These are phyloP conservation scores for Jaculus jaculus DNA, from an alignment of 2,113 vertebrate genomes.

Conservation along the genomic window DNA sequence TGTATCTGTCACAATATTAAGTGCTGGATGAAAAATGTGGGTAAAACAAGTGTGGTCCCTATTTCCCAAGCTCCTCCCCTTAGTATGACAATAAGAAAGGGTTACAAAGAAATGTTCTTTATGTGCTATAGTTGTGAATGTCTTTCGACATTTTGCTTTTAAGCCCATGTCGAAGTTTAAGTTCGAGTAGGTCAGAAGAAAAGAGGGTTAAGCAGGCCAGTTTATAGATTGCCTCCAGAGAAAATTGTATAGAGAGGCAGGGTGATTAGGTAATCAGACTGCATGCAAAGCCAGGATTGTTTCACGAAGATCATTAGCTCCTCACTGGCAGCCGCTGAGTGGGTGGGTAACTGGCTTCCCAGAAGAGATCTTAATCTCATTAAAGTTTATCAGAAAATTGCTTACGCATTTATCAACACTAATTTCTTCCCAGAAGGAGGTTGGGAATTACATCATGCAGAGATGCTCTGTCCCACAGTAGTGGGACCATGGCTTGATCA, in stretches of 20 bases:
- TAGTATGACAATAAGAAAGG: conserved; percentile 31
- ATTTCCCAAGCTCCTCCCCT: background rate
- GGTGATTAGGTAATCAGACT: conserved; percentile 63
- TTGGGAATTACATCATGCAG: conserved; percentile 71
- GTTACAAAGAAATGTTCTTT: background rate
- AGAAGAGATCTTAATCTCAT: conserved; percentile 79
- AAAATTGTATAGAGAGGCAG: conserved; percentile 35
- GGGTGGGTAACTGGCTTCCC: conserved; percentile 78
- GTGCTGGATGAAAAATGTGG: conserved; percentile 6
- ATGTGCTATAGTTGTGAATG: background rate
- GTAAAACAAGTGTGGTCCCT: background rate
- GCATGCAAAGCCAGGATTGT: conserved; percentile 46
- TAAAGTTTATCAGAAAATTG: conserved; percentile 80
- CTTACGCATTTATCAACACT: conserved; percentile 76
- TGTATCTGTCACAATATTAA: background rate
- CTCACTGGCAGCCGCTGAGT: conserved; percentile 69
- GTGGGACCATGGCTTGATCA: background rate
- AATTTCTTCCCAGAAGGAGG: conserved; percentile 79
- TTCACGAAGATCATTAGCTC: conserved; percentile 63
- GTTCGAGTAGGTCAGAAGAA: conserved; percentile 39
- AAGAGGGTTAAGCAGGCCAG: background rate
- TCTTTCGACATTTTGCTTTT: conserved; percentile 34
- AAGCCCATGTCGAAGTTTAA: conserved; percentile 33
- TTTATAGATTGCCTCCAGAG: conserved; percentile 26
- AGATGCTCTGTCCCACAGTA: conserved; percentile 28